These are phyloP conservation scores for Drepana arcuata DNA, from an alignment of 1,140 invertebrate genomes.

Conservation along the genomic window DNA sequence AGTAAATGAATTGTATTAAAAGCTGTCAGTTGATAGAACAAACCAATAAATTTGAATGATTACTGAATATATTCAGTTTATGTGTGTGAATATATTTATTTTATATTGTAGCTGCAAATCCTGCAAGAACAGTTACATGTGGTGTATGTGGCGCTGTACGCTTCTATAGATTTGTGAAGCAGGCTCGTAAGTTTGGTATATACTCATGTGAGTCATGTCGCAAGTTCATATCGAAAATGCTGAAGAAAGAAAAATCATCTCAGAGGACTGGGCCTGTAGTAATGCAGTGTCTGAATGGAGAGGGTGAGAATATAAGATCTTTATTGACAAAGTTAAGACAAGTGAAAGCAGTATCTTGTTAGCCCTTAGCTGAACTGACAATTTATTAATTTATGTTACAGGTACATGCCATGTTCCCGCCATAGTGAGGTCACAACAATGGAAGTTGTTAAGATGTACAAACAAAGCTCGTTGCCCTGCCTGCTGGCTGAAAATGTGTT, in stretches of 20 bases:
- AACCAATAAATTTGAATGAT: no score
- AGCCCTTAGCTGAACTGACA: no score
- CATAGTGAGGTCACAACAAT: constrained; percentile 78
- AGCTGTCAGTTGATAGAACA: no score
- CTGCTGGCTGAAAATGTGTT: constrained; percentile 90
- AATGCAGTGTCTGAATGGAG: constrained; percentile 79
- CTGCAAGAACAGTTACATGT: constrained; percentile 79
- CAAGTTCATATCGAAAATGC: constrained; percentile 88
- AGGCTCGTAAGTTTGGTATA: constrained; percentile 87
- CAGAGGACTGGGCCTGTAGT: constrained; percentile 70
- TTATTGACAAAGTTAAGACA: no score
- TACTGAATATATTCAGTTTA: no score
- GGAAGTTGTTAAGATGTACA: constrained; percentile 79
- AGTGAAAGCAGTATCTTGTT: no score
- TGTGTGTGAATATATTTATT: no score
- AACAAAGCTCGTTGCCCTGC: constrained; percentile 84
- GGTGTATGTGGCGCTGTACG: constrained; percentile 85
- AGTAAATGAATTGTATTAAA: no score
- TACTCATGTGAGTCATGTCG: constrained; percentile 88
- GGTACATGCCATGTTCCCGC: constrained; percentile 80
- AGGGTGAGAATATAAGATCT: constrained; percentile 74
- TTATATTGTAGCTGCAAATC: constrained; percentile 6
- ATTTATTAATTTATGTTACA: constrained; percentile 35
- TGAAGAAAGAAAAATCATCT: constrained; percentile 76
- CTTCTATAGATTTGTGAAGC: constrained; percentile 82